Evolutionary conservation across 92 coral and sea anemone species (phyloP).

Genomic region (Meandrina meandrites): DNA sequence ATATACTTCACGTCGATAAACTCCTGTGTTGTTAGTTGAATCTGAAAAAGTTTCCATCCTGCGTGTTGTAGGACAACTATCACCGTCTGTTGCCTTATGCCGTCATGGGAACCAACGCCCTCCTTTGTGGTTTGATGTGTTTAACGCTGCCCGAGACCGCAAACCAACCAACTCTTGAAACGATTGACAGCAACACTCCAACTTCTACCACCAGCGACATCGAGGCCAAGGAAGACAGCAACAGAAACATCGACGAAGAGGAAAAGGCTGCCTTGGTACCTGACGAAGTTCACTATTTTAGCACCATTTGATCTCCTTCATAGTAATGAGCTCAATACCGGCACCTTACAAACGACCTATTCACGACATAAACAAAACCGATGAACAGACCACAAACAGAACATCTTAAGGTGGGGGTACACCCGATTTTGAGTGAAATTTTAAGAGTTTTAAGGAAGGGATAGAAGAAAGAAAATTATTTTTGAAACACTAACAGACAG

Average conservation of each 20-base stretch:
- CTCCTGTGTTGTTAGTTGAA: too few species aligned
- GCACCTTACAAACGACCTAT: too few species aligned
- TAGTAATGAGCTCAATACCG: too few species aligned
- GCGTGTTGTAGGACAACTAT: constrained; percentile 33
- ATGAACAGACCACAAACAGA: too few species aligned
- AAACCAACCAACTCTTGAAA: constrained; percentile 53
- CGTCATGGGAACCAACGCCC: constrained; percentile 41
- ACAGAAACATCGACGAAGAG: not conserved
- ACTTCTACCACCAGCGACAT: not conserved
- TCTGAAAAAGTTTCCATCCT: not conserved
- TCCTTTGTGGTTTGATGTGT: constrained; percentile 45
- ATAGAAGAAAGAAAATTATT: too few species aligned
- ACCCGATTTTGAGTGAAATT: too few species aligned
- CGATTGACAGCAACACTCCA: not conserved
- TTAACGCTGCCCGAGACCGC: constrained; percentile 54
- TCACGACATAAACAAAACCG: too few species aligned
- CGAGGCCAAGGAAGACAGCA: not conserved
- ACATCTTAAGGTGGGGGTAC: too few species aligned
- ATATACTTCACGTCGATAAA: too few species aligned
- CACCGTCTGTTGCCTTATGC: constrained; percentile 52
- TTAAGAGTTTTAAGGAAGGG: too few species aligned
- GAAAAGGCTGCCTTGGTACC: constrained; percentile 10
- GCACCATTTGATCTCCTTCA: too few species aligned
- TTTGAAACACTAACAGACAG: too few species aligned
- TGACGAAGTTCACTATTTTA: not conserved